Conservation (phyloP, 2,888 invertebrate species). For the Rhorus exstirpatorius region DNA sequence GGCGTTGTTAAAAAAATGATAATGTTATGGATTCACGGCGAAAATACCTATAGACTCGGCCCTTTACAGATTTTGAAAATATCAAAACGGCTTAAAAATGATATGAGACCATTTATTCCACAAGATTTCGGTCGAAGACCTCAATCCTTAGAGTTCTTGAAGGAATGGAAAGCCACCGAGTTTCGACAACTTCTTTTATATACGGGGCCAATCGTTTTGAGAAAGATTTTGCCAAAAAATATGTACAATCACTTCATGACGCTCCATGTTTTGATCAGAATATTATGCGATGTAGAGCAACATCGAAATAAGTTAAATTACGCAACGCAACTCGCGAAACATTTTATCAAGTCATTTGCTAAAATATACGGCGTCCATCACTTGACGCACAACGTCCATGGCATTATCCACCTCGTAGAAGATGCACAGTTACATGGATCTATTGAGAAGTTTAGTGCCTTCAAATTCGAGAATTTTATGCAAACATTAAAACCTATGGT, state of each 20-base stretch:
- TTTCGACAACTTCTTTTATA: slow-evolving; percentile 67
- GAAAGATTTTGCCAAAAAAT: slow-evolving; percentile 42
- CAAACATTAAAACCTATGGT: slow-evolving; percentile 51
- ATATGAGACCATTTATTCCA: slow-evolving; percentile 51
- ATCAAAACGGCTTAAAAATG: slow-evolving; percentile 48
- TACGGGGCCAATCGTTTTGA: slow-evolving; percentile 53
- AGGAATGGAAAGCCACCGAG: slow-evolving; percentile 71
- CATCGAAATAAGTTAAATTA: slow-evolving; percentile 55
- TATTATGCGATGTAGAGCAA: slow-evolving; percentile 53
- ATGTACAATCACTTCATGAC: slow-evolving; percentile 54
- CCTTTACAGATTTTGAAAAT: slow-evolving; percentile 57
- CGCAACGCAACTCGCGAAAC: slow-evolving; percentile 55
- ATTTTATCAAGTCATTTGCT: slow-evolving; percentile 56
- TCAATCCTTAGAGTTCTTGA: slow-evolving; percentile 44
- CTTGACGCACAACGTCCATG: slow-evolving; percentile 64
- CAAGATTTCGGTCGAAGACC: slow-evolving; percentile 55
- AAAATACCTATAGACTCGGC: slow-evolving; percentile 60
- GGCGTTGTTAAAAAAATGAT: slow-evolving; percentile 57
- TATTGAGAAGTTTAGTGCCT: slow-evolving; percentile 61
- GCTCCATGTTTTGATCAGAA: slow-evolving; percentile 48
- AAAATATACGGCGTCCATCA: slow-evolving; percentile 57
- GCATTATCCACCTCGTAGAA: slow-evolving; percentile 61
- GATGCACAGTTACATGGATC: slow-evolving; percentile 61
- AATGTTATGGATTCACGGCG: slow-evolving; percentile 50
- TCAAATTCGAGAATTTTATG: slow-evolving; percentile 62